These are phyloP conservation scores for Patiria pectinifera DNA, from an alignment of 53 echinoderm and acorn worm species.

Conservation along the genomic window DNA sequence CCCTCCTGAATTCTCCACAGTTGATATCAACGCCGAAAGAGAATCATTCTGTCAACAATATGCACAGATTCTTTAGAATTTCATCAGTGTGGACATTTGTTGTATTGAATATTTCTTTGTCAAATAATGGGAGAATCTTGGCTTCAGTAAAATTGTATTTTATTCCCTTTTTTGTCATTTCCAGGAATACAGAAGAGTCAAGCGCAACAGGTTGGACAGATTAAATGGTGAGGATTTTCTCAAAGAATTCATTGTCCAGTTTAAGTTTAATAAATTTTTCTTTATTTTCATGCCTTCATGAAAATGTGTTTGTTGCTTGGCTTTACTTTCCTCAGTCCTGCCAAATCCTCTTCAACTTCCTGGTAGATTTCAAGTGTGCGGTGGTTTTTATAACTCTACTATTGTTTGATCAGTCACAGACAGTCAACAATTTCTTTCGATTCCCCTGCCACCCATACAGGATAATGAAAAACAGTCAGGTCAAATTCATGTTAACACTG, in stretches of 20 bases:
- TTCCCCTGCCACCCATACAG: too few relatives aligned
- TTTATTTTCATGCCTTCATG: neutral
- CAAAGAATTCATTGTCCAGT: neutral
- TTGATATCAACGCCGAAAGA: neutral
- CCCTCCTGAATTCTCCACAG: neutral
- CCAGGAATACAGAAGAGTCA: slow-evolving; percentile 59
- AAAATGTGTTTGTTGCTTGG: too few relatives aligned
- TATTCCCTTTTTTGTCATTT: neutral
- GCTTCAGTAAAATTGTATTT: neutral
- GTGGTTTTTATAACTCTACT: too few relatives aligned
- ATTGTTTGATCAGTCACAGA: too few relatives aligned
- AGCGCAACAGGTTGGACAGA: slow-evolving; percentile 62
- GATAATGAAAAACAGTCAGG: too few relatives aligned
- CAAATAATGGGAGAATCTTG: neutral
- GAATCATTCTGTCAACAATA: too few relatives aligned
- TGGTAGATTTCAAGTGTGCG: too few relatives aligned
- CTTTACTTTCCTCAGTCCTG: too few relatives aligned
- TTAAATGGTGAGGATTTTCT: slow-evolving; percentile 58
- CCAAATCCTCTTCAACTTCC: too few relatives aligned
- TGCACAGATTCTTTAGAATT: too few relatives aligned
- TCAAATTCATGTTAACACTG: too few relatives aligned
- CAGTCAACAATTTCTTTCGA: too few relatives aligned
- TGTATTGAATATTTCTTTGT: neutral
- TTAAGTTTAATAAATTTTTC: neutral
- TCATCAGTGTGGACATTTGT: neutral